Evolutionary conservation across 1,140 invertebrate species (phyloP).

Genomic region (Drosophila navojoa): DNA sequence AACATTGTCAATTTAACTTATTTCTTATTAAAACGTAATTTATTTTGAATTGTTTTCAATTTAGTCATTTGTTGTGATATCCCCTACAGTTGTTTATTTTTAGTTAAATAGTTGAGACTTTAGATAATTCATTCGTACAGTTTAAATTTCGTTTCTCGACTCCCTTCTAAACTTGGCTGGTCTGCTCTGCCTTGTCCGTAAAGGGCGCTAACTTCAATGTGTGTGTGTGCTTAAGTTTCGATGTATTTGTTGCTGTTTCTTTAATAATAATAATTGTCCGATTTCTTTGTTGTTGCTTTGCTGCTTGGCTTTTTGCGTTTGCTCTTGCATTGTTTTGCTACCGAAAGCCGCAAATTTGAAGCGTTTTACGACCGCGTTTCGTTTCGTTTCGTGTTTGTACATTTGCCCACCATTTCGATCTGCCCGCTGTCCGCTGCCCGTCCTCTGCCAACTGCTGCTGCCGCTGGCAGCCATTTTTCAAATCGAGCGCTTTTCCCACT

Average conservation of each 20-base stretch:
- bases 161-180: background rate
- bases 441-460: background rate
- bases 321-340: conserved; percentile 52
- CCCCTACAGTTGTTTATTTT: too few species aligned
- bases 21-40: too few species aligned
- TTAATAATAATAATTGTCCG: conserved; percentile 78
- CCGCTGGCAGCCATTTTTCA: conserved; percentile 62
- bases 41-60: too few species aligned
- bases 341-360: conserved; percentile 75
- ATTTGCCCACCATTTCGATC: conserved; percentile 15
- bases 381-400: conserved; percentile 72
- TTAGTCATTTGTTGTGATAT: too few species aligned
- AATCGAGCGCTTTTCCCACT: conserved; percentile 68
- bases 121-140: background rate
- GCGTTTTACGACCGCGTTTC: conserved; percentile 73
- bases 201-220: conserved; percentile 40
- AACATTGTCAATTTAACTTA: too few species aligned
- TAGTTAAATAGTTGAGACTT: too few species aligned
- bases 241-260: conserved; percentile 38
- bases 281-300: conserved; percentile 49
- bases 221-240: conserved; percentile 8
- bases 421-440: background rate
- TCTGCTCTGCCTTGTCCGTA: background rate
- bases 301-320: conserved; percentile 30
- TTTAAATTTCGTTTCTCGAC: too few species aligned